A percentile compares a stretch with the other conserved stretches of the same genome.
Evolutionary conservation across 2,797 vertebrate genomes (phyloP).

Genomic region (Tolypeutes matacus): DNA sequence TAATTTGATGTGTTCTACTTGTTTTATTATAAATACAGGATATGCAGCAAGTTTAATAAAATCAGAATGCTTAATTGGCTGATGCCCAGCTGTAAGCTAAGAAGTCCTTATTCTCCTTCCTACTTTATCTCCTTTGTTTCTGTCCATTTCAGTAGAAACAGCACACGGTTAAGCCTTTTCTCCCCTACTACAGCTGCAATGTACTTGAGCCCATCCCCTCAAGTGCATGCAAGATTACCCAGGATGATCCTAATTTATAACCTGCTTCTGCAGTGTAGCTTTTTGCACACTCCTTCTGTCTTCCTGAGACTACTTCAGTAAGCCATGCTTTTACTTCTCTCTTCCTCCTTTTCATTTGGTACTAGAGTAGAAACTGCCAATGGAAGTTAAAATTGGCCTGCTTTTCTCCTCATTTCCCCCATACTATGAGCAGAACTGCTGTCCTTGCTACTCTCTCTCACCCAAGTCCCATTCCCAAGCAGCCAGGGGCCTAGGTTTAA

Average conservation of each 20-base stretch:
- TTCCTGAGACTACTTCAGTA: slow-evolving; percentile 69
- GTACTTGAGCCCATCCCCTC: slow-evolving; percentile 35
- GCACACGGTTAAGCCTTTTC: slow-evolving; percentile 49
- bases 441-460: slow-evolving; percentile 36
- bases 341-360: not conserved
- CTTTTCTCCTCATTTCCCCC: not conserved
- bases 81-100: slow-evolving; percentile 51
- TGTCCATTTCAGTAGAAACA: not conserved
- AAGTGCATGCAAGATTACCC: not conserved
- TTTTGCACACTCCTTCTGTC: slow-evolving; percentile 54
- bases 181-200: not conserved
- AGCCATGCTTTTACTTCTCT: slow-evolving; percentile 66
- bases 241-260: not conserved
- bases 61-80: slow-evolving; percentile 40
- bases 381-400: not conserved
- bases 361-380: not conserved
- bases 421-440: slow-evolving; percentile 35
- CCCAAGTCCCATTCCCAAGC: not conserved
- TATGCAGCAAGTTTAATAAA: slow-evolving; percentile 59
- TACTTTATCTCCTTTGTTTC: not conserved
- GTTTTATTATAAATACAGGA: slow-evolving; percentile 68
- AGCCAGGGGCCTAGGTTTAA: slow-evolving; percentile 42
- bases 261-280: slow-evolving; percentile 48
- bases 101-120: slow-evolving; percentile 12
- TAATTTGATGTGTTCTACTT: slow-evolving; percentile 66